These are phyloP conservation scores for Tympanuchus pallidicinctus DNA, from an alignment of 2,113 vertebrate species.

Conservation along the genomic window DNA sequence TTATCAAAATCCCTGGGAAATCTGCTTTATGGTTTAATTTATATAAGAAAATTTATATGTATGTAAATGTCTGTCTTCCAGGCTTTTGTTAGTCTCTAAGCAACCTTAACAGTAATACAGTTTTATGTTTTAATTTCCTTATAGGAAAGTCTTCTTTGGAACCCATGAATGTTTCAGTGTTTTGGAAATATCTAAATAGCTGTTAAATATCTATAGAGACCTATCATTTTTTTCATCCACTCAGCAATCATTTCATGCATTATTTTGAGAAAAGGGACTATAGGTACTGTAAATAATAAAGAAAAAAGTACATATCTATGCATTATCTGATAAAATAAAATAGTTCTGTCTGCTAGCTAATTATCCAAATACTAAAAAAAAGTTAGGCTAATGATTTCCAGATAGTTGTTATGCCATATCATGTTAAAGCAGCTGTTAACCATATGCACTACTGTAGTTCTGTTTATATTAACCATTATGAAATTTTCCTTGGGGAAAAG, in stretches of 20 bases:
- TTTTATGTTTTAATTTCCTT: slow-evolving; percentile 69
- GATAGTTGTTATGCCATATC: slow-evolving; percentile 59
- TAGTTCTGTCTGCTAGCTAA: slow-evolving; percentile 59
- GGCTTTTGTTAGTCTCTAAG: slow-evolving; percentile 42
- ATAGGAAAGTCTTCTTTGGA: slow-evolving; percentile 49
- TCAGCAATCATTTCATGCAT: not conserved
- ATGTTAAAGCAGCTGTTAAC: slow-evolving; percentile 72
- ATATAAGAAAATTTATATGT: slow-evolving; percentile 1
- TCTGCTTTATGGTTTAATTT: slow-evolving; percentile 5
- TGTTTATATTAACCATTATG: slow-evolving; percentile 59
- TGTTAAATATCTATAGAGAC: slow-evolving; percentile 45
- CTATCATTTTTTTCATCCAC: not conserved
- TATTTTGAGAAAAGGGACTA: slow-evolving; percentile 31
- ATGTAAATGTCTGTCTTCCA: slow-evolving; percentile 24
- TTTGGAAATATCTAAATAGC: slow-evolving; percentile 56
- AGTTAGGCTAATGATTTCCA: slow-evolving; percentile 68
- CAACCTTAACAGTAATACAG: slow-evolving; percentile 21
- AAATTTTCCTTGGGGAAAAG: slow-evolving; percentile 62
- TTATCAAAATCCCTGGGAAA: slow-evolving; percentile 12
- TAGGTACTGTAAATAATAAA: slow-evolving; percentile 26
- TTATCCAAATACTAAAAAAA: slow-evolving; percentile 57
- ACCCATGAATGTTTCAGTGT: slow-evolving; percentile 17
- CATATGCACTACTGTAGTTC: slow-evolving; percentile 72
- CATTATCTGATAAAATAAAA: slow-evolving; percentile 57
- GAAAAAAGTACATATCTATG: not conserved